phyloP scores from a whole-genome alignment of 1,140 invertebrate species.

The Nasonia giraulti region DNA sequence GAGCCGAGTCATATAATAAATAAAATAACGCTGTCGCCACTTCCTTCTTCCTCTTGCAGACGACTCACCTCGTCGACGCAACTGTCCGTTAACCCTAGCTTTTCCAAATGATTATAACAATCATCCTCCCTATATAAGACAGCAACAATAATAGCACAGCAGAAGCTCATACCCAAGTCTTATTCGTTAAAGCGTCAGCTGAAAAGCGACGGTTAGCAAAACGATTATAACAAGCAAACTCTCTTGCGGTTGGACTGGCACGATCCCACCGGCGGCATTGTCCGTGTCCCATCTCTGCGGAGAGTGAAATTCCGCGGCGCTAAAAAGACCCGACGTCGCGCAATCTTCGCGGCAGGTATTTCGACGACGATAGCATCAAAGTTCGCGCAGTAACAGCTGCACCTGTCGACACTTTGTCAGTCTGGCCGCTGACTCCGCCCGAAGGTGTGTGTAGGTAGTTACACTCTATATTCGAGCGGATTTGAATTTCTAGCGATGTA shows the following conservation, averaged over 20 bases:
- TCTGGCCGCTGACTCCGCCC: neutral
- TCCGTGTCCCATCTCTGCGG: neutral
- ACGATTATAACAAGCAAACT: neutral
- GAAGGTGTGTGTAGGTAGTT: neutral
- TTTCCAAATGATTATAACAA: neutral
- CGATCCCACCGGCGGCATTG: neutral
- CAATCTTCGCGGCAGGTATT: too few species aligned
- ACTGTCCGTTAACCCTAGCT: neutral
- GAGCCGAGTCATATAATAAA: neutral
- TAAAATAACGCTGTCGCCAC: neutral
- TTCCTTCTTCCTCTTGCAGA: neutral
- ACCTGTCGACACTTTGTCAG: conserved; percentile 39
- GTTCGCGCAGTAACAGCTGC: neutral
- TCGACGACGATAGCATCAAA: neutral
- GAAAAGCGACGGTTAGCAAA: neutral
- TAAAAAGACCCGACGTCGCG: neutral
- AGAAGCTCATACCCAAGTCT: neutral
- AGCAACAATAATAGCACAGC: neutral
- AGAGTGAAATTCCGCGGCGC: neutral
- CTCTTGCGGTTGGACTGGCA: neutral
- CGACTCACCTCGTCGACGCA: too few species aligned
- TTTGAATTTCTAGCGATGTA: neutral
- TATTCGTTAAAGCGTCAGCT: neutral
- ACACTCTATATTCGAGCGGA: neutral
- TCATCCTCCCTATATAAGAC: neutral